These are phyloP conservation scores for Halictus quadricinctus DNA, from an alignment of 2,888 invertebrate genomes.

Conservation along the genomic window DNA sequence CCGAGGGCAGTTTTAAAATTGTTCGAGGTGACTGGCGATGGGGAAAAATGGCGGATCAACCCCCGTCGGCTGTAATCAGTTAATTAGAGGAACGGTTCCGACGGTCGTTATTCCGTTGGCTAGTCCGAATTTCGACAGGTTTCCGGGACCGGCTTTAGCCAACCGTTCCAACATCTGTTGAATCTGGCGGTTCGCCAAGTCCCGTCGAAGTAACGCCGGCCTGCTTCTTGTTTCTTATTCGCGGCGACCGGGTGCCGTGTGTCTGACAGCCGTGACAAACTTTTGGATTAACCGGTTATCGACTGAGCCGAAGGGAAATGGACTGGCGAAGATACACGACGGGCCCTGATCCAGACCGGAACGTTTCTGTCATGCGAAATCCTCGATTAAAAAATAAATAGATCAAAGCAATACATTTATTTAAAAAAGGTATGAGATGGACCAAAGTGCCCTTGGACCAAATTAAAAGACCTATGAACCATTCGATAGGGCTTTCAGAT, in stretches of 20 bases:
- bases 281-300: constrained; percentile 31
- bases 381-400: background rate
- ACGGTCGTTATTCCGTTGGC: constrained; percentile 16
- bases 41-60: background rate
- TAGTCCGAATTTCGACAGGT: constrained; percentile 36
- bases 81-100: constrained; percentile 1
- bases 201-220: constrained; percentile 60
- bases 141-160: constrained; percentile 14
- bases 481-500: no score
- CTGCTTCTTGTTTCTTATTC: constrained; percentile 53
- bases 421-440: no score
- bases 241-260: constrained; percentile 3
- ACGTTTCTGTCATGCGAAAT: background rate
- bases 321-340: background rate
- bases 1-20: background rate
- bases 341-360: background rate
- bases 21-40: background rate
- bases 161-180: constrained; percentile 69
- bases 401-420: background rate
- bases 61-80: background rate
- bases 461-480: no score
- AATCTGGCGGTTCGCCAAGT: constrained; percentile 72
- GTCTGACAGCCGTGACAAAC: constrained; percentile 28
- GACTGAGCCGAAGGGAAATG: background rate
- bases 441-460: no score